Base-by-base conservation (phyloP, 2,888 invertebrate genomes). In the Drosophila histrio region DNA sequence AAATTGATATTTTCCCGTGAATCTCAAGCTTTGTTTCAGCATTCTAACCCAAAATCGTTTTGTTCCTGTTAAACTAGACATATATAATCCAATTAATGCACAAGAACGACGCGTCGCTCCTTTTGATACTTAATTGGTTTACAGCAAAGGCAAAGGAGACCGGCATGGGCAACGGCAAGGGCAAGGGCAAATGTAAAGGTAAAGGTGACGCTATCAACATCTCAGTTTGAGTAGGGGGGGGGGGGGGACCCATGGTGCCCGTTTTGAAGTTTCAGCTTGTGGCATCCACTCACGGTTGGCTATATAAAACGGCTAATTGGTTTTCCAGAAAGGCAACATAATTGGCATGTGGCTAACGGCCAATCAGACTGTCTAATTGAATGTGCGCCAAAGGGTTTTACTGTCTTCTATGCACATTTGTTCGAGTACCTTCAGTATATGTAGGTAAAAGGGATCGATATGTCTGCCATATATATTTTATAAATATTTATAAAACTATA, bases 81-180 rank as follows among this genome's bases (percentile, higher is more conserved):
- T 81, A 81, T 66, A 79, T 81, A 85, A 81, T 81, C 74, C 79
- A 81, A 81, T 85, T 81, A 85, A 85, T 82, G 79, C 54, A 63
- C 77, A 84, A 71, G 73, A 72, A 71, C 77, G 71, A 62, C 82
- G 73, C 64, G 61, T 58, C 56, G 67, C 63, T 62, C 69, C 75
- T 74, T 79, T 77, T 68, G 79, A 74, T 69, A 77, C 63, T 39
- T 85, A 81, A 81, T 81, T 81, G 80, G 68, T 74, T 81, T 84
- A 85, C 58, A 53, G 75, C 41, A 38, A 58, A 54, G 59, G 49
- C 44, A 67, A 50, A 49, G 43, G 34, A 13, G 26, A 34, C 28
- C 34, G 38, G 15, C 19, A 39, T 36, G 6, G n/a, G 41, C 11
- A 43, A 54, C 6, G 34, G 53, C 9, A 15, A 28, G 1, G 21